These are phyloP conservation scores for Schizopygopsis pylzovi DNA, from an alignment of 2,797 vertebrate species.

Conservation along the genomic window DNA sequence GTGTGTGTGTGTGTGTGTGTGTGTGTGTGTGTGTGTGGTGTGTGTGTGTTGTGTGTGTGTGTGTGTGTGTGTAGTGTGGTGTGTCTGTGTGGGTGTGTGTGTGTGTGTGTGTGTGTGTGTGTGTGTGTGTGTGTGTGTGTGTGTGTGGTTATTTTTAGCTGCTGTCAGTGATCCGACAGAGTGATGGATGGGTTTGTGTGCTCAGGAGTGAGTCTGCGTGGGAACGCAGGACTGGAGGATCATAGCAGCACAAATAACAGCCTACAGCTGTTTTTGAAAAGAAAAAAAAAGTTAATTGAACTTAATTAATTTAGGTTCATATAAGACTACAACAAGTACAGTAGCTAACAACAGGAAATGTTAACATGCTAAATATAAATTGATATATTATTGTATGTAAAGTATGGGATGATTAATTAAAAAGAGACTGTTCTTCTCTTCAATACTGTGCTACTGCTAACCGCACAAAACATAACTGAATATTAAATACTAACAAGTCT, in stretches of 20 bases:
- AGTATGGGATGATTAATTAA: background rate
- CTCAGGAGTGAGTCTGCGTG: conserved; percentile 29
- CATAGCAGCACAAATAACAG: background rate
- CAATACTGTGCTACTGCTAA: background rate
- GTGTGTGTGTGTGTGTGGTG: background rate
- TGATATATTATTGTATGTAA: background rate
- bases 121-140: background rate
- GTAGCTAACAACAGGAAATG: background rate
- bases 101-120: background rate
- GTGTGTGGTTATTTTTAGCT: conserved; percentile 23
- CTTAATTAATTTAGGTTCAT: background rate
- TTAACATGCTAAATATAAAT: background rate
- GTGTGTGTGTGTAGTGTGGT: background rate
- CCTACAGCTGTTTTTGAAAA: background rate
- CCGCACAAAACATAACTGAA: no score
- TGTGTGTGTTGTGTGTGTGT: background rate
- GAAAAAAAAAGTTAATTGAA: background rate
- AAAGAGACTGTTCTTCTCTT: background rate
- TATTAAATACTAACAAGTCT: background rate
- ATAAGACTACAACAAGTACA: background rate
- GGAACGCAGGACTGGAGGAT: background rate
- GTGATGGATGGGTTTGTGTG: conserved; percentile 35
- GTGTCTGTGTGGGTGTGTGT: background rate
- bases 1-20: no score
- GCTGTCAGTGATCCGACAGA: conserved; percentile 7